Conservation (phyloP, 2,797 vertebrate species). For the Gallinago nigripennis region DNA sequence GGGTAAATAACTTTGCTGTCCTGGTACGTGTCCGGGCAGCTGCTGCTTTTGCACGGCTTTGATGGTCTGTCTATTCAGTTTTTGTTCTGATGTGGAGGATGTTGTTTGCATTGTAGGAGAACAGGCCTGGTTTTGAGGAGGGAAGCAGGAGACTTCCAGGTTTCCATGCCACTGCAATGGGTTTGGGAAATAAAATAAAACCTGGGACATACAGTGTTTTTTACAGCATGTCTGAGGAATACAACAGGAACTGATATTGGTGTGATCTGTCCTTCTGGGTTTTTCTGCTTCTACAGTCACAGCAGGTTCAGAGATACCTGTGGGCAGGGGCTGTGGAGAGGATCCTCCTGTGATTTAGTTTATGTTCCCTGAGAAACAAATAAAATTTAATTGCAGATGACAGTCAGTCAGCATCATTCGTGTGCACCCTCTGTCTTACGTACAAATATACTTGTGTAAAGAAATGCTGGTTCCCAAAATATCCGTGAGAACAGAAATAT, state of each 20-base stretch:
- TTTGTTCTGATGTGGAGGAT: slow-evolving; percentile 43
- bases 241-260: not conserved
- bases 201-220: not conserved
- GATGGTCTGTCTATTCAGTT: slow-evolving; percentile 5
- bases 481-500: not conserved
- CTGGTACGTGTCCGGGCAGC: slow-evolving; percentile 36
- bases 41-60: slow-evolving; percentile 29
- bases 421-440: not conserved
- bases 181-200: slow-evolving; percentile 1
- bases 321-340: not conserved
- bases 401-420: not conserved
- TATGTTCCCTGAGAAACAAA: not conserved
- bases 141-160: slow-evolving; percentile 40
- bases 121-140: not conserved
- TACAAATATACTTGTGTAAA: not conserved
- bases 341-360: not conserved
- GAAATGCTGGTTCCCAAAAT: not conserved
- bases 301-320: not conserved
- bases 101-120: slow-evolving; percentile 35
- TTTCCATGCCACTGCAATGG: not conserved
- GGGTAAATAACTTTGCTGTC: slow-evolving; percentile 53
- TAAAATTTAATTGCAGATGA: not conserved
- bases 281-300: not conserved
- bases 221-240: not conserved
- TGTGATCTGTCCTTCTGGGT: not conserved